phyloP scores from a whole-genome alignment of 2,797 vertebrate species.

The Sebastes nivosus region DNA sequence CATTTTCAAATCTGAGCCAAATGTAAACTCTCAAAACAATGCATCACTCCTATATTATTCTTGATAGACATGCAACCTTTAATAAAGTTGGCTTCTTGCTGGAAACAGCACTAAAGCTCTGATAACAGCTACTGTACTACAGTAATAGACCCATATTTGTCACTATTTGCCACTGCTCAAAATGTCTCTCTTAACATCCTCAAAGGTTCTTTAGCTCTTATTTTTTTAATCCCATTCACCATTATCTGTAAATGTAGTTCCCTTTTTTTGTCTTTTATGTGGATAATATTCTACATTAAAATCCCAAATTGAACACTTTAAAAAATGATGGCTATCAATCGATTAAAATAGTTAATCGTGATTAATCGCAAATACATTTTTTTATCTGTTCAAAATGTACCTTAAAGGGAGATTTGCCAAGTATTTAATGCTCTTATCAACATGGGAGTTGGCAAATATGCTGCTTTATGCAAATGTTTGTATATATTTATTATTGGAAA shows the following conservation, averaged over 20 bases:
- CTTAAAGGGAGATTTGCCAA: no score
- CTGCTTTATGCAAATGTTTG: no score
- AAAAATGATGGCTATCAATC: no score
- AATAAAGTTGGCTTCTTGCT: not conserved
- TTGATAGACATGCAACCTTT: not conserved
- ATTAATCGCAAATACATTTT: no score
- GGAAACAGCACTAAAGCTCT: not conserved
- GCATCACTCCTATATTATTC: not conserved
- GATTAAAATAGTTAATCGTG: no score
- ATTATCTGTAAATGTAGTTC: not conserved
- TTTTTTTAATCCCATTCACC: not conserved
- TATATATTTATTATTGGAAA: no score
- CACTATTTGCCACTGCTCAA: not conserved
- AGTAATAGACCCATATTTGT: not conserved
- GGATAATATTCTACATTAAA: not conserved
- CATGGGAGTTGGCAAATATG: no score
- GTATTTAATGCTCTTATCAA: no score
- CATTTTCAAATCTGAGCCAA: not conserved
- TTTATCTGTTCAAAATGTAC: no score
- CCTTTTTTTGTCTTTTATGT: not conserved
- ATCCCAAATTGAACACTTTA: not conserved
- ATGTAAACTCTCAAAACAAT: not conserved
- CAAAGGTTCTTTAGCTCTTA: not conserved
- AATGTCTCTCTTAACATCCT: not conserved
- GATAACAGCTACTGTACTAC: not conserved